Conservation (phyloP, 2,113 vertebrate genomes). For the Narcine bancroftii region DNA sequence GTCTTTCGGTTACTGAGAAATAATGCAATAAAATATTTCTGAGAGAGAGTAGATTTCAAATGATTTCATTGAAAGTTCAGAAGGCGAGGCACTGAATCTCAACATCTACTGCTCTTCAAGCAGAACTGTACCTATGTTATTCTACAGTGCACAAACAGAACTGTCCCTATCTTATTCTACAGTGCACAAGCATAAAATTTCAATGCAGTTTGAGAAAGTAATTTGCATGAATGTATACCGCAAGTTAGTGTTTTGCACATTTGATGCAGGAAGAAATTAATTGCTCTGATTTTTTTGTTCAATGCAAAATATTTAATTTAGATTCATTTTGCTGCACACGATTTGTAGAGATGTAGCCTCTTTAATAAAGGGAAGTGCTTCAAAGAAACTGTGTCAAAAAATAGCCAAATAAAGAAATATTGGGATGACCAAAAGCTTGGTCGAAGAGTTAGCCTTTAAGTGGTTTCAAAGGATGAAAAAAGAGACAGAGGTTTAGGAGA, state of each 20-base stretch:
- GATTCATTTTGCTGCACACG: not conserved
- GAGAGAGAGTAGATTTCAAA: not conserved
- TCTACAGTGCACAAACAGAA: not conserved
- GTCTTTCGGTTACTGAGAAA: not conserved
- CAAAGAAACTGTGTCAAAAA: too few species aligned
- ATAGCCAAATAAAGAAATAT: too few species aligned
- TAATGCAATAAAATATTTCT: not conserved
- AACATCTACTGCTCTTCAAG: not conserved
- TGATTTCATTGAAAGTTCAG: not conserved
- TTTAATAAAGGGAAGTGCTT: too few species aligned
- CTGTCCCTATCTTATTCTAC: not conserved
- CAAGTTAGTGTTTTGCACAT: not conserved
- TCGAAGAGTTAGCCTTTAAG: too few species aligned
- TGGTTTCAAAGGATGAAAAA: too few species aligned
- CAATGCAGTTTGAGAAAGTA: not conserved
- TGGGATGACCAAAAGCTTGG: too few species aligned
- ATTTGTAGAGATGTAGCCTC: too few species aligned
- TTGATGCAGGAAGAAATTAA: not conserved
- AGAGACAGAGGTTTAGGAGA: too few species aligned
- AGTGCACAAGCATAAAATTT: not conserved
- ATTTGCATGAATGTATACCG: not conserved
- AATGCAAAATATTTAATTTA: not conserved
- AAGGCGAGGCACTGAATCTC: not conserved
- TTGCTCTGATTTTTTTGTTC: not conserved
- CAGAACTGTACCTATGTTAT: not conserved